phyloP scores from a whole-genome alignment of 2,888 invertebrate genomes.

The Caenorhabditis parvicauda region DNA sequence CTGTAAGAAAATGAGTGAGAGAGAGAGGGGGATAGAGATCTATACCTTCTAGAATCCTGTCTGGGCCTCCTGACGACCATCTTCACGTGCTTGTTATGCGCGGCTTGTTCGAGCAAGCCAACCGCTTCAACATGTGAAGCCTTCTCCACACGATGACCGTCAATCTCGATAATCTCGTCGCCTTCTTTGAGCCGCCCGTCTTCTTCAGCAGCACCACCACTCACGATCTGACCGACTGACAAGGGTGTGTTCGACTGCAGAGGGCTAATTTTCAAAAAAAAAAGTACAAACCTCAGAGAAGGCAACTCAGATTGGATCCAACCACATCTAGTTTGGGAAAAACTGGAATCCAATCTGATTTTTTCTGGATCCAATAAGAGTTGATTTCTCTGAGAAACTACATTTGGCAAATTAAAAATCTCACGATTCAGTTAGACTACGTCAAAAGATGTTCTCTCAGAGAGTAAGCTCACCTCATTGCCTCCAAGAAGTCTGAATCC shows the following conservation, averaged over 20 bases:
- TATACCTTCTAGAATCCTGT: slow-evolving; percentile 9
- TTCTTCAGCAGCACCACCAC: slow-evolving; percentile 87
- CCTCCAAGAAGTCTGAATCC: slow-evolving; percentile 97
- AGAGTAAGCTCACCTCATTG: slow-evolving; percentile 81
- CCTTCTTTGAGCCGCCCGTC: slow-evolving; percentile 87
- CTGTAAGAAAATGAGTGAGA: no score
- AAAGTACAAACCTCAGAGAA: no score
- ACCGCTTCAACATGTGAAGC: slow-evolving; percentile 91
- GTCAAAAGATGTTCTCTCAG: background rate
- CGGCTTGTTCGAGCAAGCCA: slow-evolving; percentile 84
- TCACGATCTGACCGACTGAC: slow-evolving; percentile 92
- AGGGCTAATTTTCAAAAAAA: no score
- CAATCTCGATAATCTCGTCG: slow-evolving; percentile 77
- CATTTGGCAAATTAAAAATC: background rate
- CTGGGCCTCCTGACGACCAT: slow-evolving; percentile 73
- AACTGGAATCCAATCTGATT: no score
- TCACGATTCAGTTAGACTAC: no score
- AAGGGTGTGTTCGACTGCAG: slow-evolving; percentile 67
- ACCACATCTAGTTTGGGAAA: no score
- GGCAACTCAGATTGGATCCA: no score
- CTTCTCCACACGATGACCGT: slow-evolving; percentile 74
- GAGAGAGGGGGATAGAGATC: no score
- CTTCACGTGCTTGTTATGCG: slow-evolving; percentile 81
- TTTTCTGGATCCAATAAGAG: no score
- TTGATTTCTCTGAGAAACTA: no score